phyloP scores from a whole-genome alignment of 2,888 invertebrate species.

The Conomelus anceps region DNA sequence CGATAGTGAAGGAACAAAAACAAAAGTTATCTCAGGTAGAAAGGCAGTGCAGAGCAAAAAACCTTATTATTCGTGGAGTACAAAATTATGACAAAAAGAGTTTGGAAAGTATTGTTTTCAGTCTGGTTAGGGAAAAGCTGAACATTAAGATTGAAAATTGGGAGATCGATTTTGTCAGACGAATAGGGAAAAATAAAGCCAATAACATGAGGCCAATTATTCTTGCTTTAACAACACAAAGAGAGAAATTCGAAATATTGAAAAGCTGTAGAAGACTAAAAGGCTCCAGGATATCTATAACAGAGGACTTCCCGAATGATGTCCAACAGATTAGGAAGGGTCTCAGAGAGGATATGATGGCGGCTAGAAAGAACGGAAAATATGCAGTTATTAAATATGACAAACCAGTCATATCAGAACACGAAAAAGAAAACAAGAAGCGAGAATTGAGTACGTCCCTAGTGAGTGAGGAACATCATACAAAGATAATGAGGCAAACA shows the following conservation, averaged over 20 bases:
- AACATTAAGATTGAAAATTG: background rate
- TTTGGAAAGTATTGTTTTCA: background rate
- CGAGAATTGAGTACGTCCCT: background rate
- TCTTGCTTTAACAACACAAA: background rate
- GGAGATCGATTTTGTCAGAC: background rate
- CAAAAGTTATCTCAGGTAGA: too few relatives aligned
- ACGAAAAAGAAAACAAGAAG: background rate
- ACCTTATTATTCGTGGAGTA: background rate
- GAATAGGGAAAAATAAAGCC: background rate
- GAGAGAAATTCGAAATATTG: background rate
- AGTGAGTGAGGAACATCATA: background rate
- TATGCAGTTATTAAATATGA: background rate
- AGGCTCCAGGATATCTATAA: background rate
- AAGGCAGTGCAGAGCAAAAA: background rate
- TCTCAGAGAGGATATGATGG: background rate
- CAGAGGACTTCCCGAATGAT: background rate
- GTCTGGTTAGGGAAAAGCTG: background rate
- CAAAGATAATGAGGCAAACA: background rate
- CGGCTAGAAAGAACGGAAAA: background rate
- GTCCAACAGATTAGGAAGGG: background rate
- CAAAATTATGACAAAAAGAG: background rate
- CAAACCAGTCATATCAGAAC: background rate
- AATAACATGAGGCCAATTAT: background rate
- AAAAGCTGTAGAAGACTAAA: background rate
- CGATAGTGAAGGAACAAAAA: too few relatives aligned